Evolutionary conservation across 2,113 vertebrate genomes (phyloP).

Genomic region (Ptyas mucosa): DNA sequence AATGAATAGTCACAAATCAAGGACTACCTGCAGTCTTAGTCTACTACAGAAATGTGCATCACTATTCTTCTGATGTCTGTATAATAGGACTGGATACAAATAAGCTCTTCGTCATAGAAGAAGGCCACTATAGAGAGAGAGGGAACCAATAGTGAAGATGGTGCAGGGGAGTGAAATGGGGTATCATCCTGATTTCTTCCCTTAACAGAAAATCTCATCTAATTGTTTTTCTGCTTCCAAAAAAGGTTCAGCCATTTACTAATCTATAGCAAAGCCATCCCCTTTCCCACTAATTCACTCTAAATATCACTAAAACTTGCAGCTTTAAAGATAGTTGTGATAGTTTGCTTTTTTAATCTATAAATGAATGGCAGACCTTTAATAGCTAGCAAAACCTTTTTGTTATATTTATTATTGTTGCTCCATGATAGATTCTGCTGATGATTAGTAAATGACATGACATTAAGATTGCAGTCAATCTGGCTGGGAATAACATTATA

Average conservation of each 20-base stretch:
- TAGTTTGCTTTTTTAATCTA: background rate
- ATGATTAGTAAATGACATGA: background rate
- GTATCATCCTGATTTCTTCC: background rate
- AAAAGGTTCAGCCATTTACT: background rate
- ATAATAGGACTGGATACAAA: background rate
- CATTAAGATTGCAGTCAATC: background rate
- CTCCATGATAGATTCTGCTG: background rate
- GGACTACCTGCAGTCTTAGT: background rate
- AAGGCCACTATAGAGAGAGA: background rate
- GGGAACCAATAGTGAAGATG: background rate
- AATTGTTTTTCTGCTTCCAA: background rate
- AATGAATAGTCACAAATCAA: background rate
- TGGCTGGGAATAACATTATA: slow-evolving; percentile 14
- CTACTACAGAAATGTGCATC: background rate
- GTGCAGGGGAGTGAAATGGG: background rate
- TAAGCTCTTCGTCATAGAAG: background rate
- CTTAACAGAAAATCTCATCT: background rate
- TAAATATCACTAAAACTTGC: background rate
- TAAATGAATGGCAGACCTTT: background rate
- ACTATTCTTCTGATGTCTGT: background rate
- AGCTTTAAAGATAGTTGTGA: background rate
- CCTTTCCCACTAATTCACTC: background rate
- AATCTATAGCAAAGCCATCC: background rate
- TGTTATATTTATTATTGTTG: background rate
- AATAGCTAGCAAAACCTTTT: background rate